Evolutionary conservation across 2,888 invertebrate species (phyloP).

Genomic region (Xestia c-nigrum): DNA sequence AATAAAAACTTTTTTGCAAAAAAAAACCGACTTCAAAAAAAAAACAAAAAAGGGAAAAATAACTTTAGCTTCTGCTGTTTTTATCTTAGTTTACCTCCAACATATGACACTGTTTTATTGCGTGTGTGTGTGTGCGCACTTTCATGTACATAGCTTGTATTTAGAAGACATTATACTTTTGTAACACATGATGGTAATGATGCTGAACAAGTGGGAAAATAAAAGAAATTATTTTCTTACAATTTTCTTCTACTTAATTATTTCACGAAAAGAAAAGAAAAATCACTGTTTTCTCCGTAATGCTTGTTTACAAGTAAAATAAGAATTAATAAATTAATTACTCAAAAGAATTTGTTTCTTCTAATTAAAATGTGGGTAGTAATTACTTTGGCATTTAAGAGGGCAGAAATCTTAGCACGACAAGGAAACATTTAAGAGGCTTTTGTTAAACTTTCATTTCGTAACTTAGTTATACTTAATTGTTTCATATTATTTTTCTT

Average conservation of each 20-base stretch:
- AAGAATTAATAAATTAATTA: constrained; percentile 34
- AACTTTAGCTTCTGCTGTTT: too few relatives aligned
- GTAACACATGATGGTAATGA: background rate
- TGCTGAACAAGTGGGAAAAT: background rate
- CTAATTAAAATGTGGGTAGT: constrained; percentile 43
- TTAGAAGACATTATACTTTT: background rate
- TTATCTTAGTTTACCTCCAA: background rate
- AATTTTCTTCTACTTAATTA: background rate
- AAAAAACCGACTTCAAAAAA: too few relatives aligned
- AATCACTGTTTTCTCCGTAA: background rate
- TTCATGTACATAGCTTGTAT: too few relatives aligned
- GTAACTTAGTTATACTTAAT: constrained; percentile 32
- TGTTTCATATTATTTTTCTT: constrained; percentile 17
- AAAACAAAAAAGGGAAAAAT: too few relatives aligned
- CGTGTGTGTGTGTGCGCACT: too few relatives aligned
- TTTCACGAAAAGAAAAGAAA: background rate
- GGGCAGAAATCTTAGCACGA: background rate
- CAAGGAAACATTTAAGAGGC: constrained; percentile 29
- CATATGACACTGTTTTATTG: background rate
- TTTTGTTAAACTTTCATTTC: constrained; percentile 40
- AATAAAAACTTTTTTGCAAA: too few relatives aligned
- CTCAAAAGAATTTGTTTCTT: constrained; percentile 32
- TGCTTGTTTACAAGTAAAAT: constrained; percentile 13
- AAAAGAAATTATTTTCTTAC: background rate
- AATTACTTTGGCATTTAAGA: constrained; percentile 39